Evolutionary conservation across 2,113 vertebrate genomes (phyloP), one percentile per base, ranked within the genome.

Genomic region (Myotis brandtii): DNA sequence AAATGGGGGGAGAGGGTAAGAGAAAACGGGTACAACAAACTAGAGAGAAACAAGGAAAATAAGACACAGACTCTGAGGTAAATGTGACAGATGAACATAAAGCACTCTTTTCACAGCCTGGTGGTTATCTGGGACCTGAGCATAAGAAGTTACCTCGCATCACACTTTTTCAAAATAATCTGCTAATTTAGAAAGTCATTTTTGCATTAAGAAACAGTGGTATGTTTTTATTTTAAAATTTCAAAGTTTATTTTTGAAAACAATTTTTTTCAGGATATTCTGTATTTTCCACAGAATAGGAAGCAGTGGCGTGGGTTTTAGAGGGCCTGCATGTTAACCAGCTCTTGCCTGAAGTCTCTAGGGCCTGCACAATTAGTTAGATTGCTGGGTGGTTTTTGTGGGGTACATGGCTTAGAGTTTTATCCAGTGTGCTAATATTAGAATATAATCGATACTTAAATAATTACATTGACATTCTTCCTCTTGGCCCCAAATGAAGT

Each of bases 181-280:
- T 70, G 37, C 72, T 21, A 66, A 67, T 17, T 91, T 50, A 93
- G 12, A 91, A 84, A 88, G 56, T 82, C 10, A 21, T 30, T 52
- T 95, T n/a, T 69, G 11, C 37, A 84, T 3, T 25, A 40, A 83
- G 23, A 80, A 93, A 67, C 6, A 50, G 46, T 46, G 40, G 34
- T 9, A 56, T 46, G 17, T 52, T 91, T 95, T 90, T 30, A 89
- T 81, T 75, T 95, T 91, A 85, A 79, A 88, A 95, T n/a, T 13
- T 84, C 34, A 59, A 96, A 84, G 77, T 66, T 50, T 80, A 76
- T 62, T 76, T 87, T 46, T 83, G 69, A 86, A 40, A 76, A 62
- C 70, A 95, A 25, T 18, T n/a, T 50, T 87, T 87, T 90, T 50
- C 83, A 86, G 62, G 12, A 80, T 50, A 93, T 18, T 67, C 34